Evolutionary conservation across 1,140 invertebrate species (phyloP), one percentile per base, ranked within the genome.

Genomic region (Drosophila seguyi): DNA sequence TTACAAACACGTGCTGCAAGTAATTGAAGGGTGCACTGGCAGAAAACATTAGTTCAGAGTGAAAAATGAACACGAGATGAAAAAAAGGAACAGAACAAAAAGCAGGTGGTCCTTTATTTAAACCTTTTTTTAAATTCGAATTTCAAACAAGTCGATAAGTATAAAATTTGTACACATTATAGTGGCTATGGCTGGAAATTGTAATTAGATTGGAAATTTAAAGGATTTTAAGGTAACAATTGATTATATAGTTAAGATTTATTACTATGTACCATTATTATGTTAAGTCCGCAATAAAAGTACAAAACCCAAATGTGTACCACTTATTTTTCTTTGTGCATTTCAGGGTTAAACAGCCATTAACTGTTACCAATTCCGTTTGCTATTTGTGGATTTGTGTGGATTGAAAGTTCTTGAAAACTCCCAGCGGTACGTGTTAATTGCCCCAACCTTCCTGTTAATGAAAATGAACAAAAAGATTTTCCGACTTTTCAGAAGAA

Each of bases 391-490:
- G 67, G 61, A 41, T 39, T 29, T 39, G 18, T 36, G 50, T 53
- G 47, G 47, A 45, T 50, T 50, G 20, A 6, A 39, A 65, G 76
- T 79, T 79, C 76, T 68, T 53, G 56, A 66, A 58, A 75, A 44
- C 38, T 59, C 42, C 44, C 31, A 31, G 58, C 41, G 68, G 68
- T 53, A 67, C 57, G 67, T 88, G 84, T 87, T 87, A 87, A 87
- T 90, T 74, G 77, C 73, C 53, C 14, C 48, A 42, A 60, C 29
- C 59, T 88, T 84, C 77, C 76, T 90, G 85, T 84, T 90, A 87
- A 87, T 87, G 84, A 87, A 87, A 79, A 78, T 80, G 22, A 52
- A 53, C 42, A 39, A 36, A 36, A 38, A 48, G 61, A 75, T 53
- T 61, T 58, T 25, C 53, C 63, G 44, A 63, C 74, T 75, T 75